Conservation (phyloP, 2,888 invertebrate species). For the Suillia variegata region DNA sequence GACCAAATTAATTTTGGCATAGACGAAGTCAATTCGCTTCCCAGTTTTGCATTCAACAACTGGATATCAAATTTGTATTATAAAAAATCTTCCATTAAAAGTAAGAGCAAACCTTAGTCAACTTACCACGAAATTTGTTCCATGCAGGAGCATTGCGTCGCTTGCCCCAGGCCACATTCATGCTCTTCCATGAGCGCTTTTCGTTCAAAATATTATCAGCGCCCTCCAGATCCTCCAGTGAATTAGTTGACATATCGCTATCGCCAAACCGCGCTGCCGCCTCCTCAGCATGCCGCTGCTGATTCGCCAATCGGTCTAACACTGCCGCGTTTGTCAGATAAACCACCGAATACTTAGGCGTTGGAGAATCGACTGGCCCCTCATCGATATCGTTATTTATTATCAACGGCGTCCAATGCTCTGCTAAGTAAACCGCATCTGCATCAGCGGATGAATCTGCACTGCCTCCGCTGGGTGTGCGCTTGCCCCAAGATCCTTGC, state of each 20-base stretch:
- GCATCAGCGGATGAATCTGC: conserved; percentile 22
- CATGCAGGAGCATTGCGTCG: conserved; percentile 65
- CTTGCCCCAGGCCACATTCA: conserved; percentile 79
- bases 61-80: too few relatives aligned
- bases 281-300: conserved; percentile 22
- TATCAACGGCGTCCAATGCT: conserved; percentile 38
- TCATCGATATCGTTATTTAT: conserved; percentile 29
- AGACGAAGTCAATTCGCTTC: too few relatives aligned
- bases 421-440: conserved; percentile 39
- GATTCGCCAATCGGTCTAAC: conserved; percentile 42
- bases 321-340: conserved; percentile 35
- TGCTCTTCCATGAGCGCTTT: conserved; percentile 72
- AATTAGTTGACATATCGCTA: background rate
- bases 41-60: too few relatives aligned
- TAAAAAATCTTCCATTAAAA: too few relatives aligned
- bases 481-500: conserved; percentile 75
- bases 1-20: conserved; percentile 21
- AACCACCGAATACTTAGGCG: conserved; percentile 38
- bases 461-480: conserved; percentile 41
- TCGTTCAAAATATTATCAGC: conserved; percentile 49
- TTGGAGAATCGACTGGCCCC: conserved; percentile 40
- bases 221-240: conserved; percentile 14
- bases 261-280: conserved; percentile 1
- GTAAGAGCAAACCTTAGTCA: too few relatives aligned
- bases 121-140: conserved; percentile 66